Conservation (phyloP, 2,888 invertebrate species). For the Synergus umbraculus region DNA sequence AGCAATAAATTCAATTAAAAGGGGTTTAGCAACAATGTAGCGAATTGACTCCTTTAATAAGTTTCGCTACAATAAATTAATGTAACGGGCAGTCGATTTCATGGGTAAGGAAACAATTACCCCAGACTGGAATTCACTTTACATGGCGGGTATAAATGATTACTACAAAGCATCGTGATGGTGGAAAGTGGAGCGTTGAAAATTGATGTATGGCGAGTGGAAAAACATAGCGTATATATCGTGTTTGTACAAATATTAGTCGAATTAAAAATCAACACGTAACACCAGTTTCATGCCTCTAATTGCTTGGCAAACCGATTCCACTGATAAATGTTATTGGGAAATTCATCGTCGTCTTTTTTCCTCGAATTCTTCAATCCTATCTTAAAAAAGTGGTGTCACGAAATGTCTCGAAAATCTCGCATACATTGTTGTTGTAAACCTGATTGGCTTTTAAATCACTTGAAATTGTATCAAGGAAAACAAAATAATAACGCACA, state of each 20-base stretch:
- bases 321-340: slow-evolving; percentile 18
- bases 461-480: no score
- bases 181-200: slow-evolving; percentile 3
- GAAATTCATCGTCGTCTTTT: neutral
- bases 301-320: slow-evolving; percentile 20
- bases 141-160: neutral
- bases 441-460: no score
- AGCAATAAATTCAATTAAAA: no score
- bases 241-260: neutral
- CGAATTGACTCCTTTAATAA: neutral
- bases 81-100: neutral
- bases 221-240: neutral
- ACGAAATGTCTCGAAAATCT: no score
- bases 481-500: no score
- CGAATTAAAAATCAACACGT: slow-evolving; percentile 8
- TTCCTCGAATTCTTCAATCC: neutral
- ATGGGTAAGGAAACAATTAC: slow-evolving; percentile 23
- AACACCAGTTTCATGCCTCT: slow-evolving; percentile 31
- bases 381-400: no score
- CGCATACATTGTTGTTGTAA: no score
- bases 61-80: neutral
- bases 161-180: neutral
- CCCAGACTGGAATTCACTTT: neutral
- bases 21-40: neutral
- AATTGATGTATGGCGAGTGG: neutral